Conservation (phyloP, 2,113 vertebrate species). For the Axis porcinus region DNA sequence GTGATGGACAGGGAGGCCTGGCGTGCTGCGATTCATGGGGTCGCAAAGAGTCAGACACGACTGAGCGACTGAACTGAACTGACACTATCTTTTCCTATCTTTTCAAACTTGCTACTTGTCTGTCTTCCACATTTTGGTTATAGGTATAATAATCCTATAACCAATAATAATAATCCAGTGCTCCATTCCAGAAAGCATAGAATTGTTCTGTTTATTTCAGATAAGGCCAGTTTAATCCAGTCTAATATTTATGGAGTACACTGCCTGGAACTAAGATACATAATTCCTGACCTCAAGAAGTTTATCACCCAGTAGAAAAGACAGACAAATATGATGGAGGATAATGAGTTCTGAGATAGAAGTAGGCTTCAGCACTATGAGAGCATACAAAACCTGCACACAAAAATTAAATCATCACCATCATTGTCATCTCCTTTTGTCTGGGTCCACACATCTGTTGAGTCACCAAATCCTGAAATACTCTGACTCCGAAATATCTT, state of each 20-base stretch:
- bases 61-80: too few relatives aligned
- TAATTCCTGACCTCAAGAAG: not conserved
- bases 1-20: too few relatives aligned
- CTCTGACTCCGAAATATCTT: not conserved
- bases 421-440: not conserved
- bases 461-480: not conserved
- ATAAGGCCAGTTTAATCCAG: not conserved
- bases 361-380: not conserved
- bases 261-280: not conserved
- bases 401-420: not conserved
- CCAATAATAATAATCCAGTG: not conserved
- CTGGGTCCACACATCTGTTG: not conserved
- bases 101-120: not conserved
- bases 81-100: not conserved
- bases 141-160: not conserved
- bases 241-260: not conserved
- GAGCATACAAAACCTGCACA: not conserved
- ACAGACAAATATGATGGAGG: not conserved
- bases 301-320: not conserved
- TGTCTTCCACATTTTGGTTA: not conserved
- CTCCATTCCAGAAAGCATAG: not conserved
- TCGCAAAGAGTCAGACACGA: too few relatives aligned
- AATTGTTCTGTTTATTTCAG: conserved; percentile 8
- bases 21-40: too few relatives aligned
- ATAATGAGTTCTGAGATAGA: not conserved